Base-by-base conservation (phyloP, 92 coral and sea anemone genomes). In the Umimayanthus chanpuru region DNA sequence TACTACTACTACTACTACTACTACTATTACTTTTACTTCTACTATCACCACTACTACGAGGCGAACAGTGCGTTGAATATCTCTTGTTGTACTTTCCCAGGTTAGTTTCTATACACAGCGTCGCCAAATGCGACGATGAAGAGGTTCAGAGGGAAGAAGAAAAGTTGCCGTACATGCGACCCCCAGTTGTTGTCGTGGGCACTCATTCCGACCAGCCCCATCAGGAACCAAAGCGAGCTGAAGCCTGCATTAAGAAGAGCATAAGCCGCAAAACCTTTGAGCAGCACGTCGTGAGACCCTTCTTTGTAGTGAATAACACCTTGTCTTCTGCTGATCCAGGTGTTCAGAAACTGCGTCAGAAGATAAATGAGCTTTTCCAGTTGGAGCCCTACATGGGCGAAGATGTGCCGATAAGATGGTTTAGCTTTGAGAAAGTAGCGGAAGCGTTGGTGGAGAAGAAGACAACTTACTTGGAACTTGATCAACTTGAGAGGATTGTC, bases 371-470 rank as follows among this genome's bases (percentile, higher is more conserved):
- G 86, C 89, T 94, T 20, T 82, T 94, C 36, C 81, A 82, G 7
- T 81, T 89, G 87, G 98, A 94, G 76, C 98, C 98, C 0, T 94
- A 94, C 86, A 94, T 94, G 98, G 98, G 96, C 16, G 96, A 94
- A 49, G 90, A 93, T 49, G 94, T 93, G 16, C 98, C 98, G 0
- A 85, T 94, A 3, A 92, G 98, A 12, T 94, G 98, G 98, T 92
- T 94, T 58, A 94, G 87, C 83, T 94, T 94, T 67, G 98, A 94
- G 90, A 93, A 92, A 88, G 96, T 94, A 15, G 80, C 83, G 12
- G 80, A 80, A 76, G 93, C 90, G 12, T 87, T 94, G 26, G 94
- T 93, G 15, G 89, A 93, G 73, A 81, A 87, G 85, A 91, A 93
- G 68, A 88, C 89, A 3, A 72, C 86, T 44, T 88, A 94, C 81